A percentile compares a stretch with the other conserved stretches of the same genome.
Evolutionary conservation across 2,888 invertebrate genomes (phyloP).

Genomic region (Oscheius sp.): DNA sequence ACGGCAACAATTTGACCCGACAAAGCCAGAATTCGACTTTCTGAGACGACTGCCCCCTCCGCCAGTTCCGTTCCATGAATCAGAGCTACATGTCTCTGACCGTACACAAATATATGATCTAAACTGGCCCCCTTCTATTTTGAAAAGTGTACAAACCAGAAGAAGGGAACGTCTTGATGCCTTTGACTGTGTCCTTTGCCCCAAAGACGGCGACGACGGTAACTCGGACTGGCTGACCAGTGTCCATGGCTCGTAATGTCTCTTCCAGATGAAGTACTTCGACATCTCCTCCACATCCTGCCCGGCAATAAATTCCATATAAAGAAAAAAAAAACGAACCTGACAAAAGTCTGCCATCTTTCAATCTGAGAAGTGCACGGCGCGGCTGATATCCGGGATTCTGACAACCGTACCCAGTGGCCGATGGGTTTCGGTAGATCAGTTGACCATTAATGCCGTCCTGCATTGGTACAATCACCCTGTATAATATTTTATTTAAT

Average conservation of each 20-base stretch:
- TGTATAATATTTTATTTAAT: conserved; percentile 14
- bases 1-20: conserved; percentile 47
- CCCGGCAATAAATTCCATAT: no score
- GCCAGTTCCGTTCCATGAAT: conserved; percentile 47
- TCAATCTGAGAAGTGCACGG: conserved; percentile 50
- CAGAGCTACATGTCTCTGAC: conserved; percentile 44
- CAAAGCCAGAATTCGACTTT: conserved; percentile 43
- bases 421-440: neutral
- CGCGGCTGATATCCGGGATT: conserved; percentile 45
- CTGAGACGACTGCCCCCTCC: conserved; percentile 44
- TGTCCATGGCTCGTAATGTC: conserved; percentile 53
- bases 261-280: conserved; percentile 52
- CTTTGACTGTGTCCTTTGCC: conserved; percentile 44
- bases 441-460: conserved; percentile 23
- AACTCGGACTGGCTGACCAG: conserved; percentile 51
- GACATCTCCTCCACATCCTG: conserved; percentile 57
- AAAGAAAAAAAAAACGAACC: conserved; percentile 30
- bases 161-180: conserved; percentile 31
- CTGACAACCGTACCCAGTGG: conserved; percentile 51
- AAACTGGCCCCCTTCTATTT: no score
- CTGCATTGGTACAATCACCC: conserved; percentile 40
- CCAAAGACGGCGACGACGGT: conserved; percentile 52
- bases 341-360: conserved; percentile 50
- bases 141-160: conserved; percentile 33
- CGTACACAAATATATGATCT: conserved; percentile 52